Conservation (phyloP, 2,888 invertebrate species). For the Trichopoda pennipes region DNA sequence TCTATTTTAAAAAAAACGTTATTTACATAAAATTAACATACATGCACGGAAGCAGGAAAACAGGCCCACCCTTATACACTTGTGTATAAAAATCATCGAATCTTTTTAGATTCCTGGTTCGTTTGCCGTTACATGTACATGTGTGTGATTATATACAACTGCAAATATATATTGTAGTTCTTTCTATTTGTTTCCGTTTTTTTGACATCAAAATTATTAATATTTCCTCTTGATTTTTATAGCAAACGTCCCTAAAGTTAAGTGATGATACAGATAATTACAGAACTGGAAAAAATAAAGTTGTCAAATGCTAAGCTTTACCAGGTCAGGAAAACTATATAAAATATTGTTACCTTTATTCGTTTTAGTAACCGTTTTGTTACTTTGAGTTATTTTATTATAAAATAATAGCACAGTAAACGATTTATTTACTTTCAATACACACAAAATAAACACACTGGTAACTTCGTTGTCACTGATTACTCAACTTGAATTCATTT, state of each 20-base stretch:
- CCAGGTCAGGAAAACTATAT: too few species aligned
- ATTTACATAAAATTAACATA: slow-evolving; percentile 67
- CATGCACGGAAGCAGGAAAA: slow-evolving; percentile 25
- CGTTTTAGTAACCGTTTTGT: too few species aligned
- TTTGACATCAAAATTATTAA: slow-evolving; percentile 66
- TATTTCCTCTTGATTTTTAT: slow-evolving; percentile 68
- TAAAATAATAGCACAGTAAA: too few species aligned
- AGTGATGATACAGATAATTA: slow-evolving; percentile 27
- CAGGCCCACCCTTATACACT: slow-evolving; percentile 1
- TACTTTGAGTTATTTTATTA: too few species aligned
- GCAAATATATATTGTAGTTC: slow-evolving; percentile 1
- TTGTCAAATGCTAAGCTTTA: too few species aligned
- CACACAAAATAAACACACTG: too few species aligned
- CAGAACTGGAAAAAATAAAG: background rate
- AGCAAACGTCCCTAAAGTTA: slow-evolving; percentile 56
- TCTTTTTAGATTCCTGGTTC: slow-evolving; percentile 6
- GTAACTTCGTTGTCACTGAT: too few species aligned
- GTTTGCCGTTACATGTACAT: background rate
- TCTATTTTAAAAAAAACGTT: slow-evolving; percentile 51
- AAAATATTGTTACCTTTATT: too few species aligned
- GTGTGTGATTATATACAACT: background rate
- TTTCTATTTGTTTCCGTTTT: slow-evolving; percentile 67
- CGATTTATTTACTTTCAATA: too few species aligned
- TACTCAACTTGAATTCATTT: too few species aligned
- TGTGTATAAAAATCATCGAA: slow-evolving; percentile 15